Base-by-base conservation (phyloP, 2,113 vertebrate species). In the Irena cyanogastra region DNA sequence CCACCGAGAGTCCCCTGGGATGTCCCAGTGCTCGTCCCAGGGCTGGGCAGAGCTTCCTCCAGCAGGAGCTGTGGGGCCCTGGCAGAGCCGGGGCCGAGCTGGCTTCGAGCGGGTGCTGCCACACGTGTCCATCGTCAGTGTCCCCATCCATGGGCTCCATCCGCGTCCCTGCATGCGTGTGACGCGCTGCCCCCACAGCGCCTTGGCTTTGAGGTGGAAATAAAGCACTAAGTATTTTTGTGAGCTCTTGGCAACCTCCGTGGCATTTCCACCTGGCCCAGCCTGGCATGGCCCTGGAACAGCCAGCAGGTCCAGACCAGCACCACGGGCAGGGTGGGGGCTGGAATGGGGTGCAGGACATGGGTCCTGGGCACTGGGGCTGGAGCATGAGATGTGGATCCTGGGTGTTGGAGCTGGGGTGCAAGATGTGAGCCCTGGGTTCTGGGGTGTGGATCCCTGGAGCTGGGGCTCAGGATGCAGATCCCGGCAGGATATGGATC, bases 161-260 rank as follows among this genome's bases (percentile, higher is more conserved):
- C 89, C 70, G 1, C 10, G 31, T 53, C 56, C 66, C 68, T 80
- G 91, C 81, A 50, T 87, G 88, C 0, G 27, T 82, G 72, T 59
- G 85, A 37, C 1, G 2, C 13, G 69, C 69, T 72, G 70, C 20
- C 63, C 22, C 76, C 0, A 18, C 52, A 0, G 69, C 42, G 7
- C 86, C 31, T 10, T 49, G 54, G 30, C 31, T 83, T 71, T 41
- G 61, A 54, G 88, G 75, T 63, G 33, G 70, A 39, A 97, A 96
- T 97, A 97, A 97, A 97, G 65, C 63, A 14, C 78, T 39, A 19
- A 49, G 44, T 63, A 91, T 86, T 91, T 97, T 92, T 72, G 88
- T 68, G 78, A 93, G 56, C 60, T 77, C 81, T 50, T 0, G 1
- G 39, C 9, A 28, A 14, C 41, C n/a, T 39, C n/a, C 24, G 18